Base-by-base conservation (phyloP, 1,140 invertebrate genomes). In the Brachionus calyciflorus region DNA sequence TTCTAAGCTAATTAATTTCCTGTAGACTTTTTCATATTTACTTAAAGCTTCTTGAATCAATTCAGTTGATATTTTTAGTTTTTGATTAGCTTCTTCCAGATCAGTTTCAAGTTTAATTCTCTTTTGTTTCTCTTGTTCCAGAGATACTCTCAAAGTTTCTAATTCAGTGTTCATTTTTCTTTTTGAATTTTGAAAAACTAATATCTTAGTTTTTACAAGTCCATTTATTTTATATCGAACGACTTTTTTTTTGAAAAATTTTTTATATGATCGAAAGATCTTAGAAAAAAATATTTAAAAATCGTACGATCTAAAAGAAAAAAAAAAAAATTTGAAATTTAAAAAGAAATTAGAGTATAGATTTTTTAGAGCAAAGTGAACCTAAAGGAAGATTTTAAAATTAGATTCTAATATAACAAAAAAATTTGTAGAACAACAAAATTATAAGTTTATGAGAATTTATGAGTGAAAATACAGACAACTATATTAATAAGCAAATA, bases 181-280 rank as follows among this genome's bases (percentile, higher is more conserved):
- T 55, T 30, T 55, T 1, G 3, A 24, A 55, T 48, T 48, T 48
- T 53, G 17, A 21, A 33, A 33, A 33, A 33, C 33, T 30, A 12
- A 33, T 60, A 17, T 60, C 33, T 14, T 30, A 17, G 28, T 30
- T 19, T 33, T 33, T 30, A 17, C 7, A 60, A n/a, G n/a, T n/a
- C 33, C 55, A n/a, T 60, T 33, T 60, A n/a, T 33, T 60, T 60
- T 60, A 60, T 33, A 60, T 30, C 30, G n/a, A n/a, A n/a, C n/a
- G n/a, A n/a, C n/a, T n/a, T n/a, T n/a, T n/a, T n/a, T n/a, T n/a
- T n/a, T n/a, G n/a, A n/a, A n/a, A n/a, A n/a, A n/a, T n/a, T n/a
- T n/a, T n/a, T n/a, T n/a, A n/a, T n/a, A n/a, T n/a, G n/a, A 60
- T 60, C 55, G 55, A 60, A 60, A 60, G 55, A 60, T 30, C 28